Evolutionary conservation across 1,140 invertebrate genomes (phyloP).

Genomic region (Conus betulinus): DNA sequence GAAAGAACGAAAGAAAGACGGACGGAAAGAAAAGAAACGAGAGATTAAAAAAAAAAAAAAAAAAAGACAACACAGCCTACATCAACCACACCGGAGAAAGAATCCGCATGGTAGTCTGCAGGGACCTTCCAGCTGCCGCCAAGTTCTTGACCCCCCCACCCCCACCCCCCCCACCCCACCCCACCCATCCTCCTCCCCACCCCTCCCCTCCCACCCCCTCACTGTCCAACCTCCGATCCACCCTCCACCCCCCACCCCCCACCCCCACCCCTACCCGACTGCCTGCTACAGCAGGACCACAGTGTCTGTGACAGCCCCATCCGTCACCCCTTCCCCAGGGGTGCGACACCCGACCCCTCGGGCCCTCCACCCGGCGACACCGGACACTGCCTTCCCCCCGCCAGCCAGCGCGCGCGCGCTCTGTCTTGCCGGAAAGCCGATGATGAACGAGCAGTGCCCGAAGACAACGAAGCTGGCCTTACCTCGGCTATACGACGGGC

Average conservation of each 20-base stretch:
- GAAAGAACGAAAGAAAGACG: background rate
- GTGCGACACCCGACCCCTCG: background rate
- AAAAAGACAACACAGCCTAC: background rate
- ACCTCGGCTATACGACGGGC: no score
- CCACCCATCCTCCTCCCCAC: no score
- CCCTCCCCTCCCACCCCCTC: no score
- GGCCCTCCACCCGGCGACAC: background rate
- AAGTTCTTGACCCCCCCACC: no score
- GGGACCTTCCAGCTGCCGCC: no score
- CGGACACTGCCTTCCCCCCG: background rate
- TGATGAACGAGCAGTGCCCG: background rate
- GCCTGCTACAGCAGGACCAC: background rate
- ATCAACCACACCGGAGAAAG: no score
- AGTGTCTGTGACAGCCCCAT: background rate
- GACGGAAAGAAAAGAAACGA: constrained; percentile 3
- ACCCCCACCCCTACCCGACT: no score
- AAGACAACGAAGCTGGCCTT: background rate
- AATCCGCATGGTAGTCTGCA: no score
- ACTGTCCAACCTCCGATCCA: no score
- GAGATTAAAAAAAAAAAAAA: constrained; percentile 18
- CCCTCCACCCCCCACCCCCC: no score
- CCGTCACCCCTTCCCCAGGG: background rate
- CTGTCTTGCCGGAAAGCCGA: background rate
- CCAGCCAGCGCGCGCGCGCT: background rate
- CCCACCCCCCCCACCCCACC: no score